Evolutionary conservation across 2,797 vertebrate species (phyloP).

Genomic region (Acrossocheilus wenchowensis): DNA sequence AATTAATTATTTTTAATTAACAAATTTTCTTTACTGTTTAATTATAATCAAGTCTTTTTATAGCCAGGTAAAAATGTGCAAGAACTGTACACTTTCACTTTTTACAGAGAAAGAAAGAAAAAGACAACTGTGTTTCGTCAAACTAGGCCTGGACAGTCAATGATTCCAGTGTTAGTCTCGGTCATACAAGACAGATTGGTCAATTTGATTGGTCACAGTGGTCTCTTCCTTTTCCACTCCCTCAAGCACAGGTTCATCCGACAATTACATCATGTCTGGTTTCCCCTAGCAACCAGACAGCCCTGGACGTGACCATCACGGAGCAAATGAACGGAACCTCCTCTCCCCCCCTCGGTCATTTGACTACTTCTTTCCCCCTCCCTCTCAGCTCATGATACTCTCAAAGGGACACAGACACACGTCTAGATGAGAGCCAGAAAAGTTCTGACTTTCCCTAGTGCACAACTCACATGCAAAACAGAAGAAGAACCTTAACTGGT

Average conservation of each 20-base stretch:
- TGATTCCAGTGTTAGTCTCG: not conserved
- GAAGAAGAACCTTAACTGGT: not conserved
- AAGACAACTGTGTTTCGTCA: not conserved
- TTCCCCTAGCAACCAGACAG: constrained; percentile 84
- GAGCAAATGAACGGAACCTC: constrained; percentile 39
- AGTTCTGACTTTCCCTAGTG: not conserved
- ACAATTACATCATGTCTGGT: constrained; percentile 86
- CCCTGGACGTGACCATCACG: constrained; percentile 69
- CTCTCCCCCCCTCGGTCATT: constrained; percentile 6
- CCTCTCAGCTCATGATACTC: constrained; percentile 20
- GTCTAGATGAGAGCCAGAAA: not conserved
- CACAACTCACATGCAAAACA: constrained; percentile 11
- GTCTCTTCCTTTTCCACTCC: constrained; percentile 32
- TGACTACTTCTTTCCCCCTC: not conserved
- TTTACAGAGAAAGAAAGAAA: constrained; percentile 1
- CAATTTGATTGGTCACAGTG: constrained; percentile 55
- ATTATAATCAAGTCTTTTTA: not conserved
- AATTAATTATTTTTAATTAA: not conserved
- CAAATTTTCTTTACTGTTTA: not conserved
- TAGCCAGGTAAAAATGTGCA: not conserved
- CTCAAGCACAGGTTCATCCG: constrained; percentile 77
- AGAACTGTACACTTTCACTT: not conserved
- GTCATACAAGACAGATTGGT: constrained; percentile 30
- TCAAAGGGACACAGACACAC: not conserved
- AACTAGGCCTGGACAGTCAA: constrained; percentile 34